Evolutionary conservation across 1,140 invertebrate genomes (phyloP).

Genomic region (Teleogryllus occipitalis): DNA sequence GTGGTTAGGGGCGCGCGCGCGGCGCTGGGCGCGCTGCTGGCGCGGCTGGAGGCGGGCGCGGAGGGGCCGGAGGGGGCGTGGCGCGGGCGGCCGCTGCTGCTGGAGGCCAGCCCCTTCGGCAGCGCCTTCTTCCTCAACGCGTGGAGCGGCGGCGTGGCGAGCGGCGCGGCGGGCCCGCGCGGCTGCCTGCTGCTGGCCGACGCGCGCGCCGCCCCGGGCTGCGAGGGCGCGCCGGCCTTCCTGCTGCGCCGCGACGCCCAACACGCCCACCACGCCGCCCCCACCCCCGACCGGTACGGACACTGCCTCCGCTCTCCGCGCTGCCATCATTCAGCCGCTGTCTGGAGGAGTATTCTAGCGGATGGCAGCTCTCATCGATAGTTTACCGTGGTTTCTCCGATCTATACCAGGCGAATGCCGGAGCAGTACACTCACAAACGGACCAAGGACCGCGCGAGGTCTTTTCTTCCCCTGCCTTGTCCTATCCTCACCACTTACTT

Average conservation of each 20-base stretch:
- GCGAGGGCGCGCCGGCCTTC: conserved; percentile 49
- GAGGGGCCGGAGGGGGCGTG: conserved; percentile 41
- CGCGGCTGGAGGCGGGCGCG: not conserved
- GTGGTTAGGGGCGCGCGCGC: conserved; percentile 40
- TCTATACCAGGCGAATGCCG: no score
- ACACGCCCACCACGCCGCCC: no score
- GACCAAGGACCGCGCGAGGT: no score
- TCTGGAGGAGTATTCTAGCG: no score
- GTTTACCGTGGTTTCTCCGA: no score
- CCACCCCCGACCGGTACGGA: not conserved
- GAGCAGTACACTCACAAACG: no score
- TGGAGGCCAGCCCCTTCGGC: conserved; percentile 42
- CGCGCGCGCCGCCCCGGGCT: conserved; percentile 45
- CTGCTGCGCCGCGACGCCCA: not conserved
- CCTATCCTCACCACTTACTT: no score
- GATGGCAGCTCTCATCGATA: no score
- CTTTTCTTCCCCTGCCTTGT: no score
- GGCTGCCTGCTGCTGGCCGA: conserved; percentile 48
- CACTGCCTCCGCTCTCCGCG: no score
- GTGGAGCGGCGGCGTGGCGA: conserved; percentile 44
- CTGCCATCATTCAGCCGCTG: no score
- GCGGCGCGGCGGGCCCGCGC: conserved; percentile 43
- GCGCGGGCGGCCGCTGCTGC: not conserved
- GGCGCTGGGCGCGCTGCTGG: conserved; percentile 21
- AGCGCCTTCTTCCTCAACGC: conserved; percentile 46